Conservation (phyloP, 2,797 vertebrate genomes). For the Cyclura pinguis region DNA sequence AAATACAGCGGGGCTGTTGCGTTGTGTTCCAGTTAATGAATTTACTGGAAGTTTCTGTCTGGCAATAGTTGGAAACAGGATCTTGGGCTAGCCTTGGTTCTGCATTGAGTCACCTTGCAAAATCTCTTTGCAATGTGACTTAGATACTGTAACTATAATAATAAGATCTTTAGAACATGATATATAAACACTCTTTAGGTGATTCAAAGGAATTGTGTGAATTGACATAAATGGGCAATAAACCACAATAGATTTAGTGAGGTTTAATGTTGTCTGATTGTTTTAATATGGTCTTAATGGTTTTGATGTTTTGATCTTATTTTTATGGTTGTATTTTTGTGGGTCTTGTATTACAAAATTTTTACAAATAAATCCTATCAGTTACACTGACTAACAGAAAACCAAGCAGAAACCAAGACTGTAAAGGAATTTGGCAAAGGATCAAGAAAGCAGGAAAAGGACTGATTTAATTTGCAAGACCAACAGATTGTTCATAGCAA, state of each 20-base stretch:
- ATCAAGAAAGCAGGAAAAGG: too few relatives aligned
- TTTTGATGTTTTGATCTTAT: neutral
- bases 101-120: too few relatives aligned
- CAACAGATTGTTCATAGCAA: too few relatives aligned
- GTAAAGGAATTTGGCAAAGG: too few relatives aligned
- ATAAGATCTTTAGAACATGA: neutral
- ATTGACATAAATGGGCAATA: neutral
- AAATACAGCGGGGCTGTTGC: neutral
- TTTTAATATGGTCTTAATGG: too few relatives aligned
- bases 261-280: too few relatives aligned
- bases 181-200: neutral
- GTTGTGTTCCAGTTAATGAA: neutral
- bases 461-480: too few relatives aligned
- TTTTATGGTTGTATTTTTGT: neutral
- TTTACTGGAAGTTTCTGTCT: neutral
- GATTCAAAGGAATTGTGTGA: neutral
- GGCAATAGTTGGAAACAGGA: neutral
- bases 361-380: too few relatives aligned
- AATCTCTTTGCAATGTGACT: neutral
- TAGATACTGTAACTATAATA: neutral
- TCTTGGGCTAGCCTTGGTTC: neutral
- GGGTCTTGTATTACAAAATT: too few relatives aligned
- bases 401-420: too few relatives aligned
- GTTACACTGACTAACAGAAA: too few relatives aligned
- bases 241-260: too few relatives aligned